A percentile compares a stretch with the other conserved stretches of the same genome.
These are phyloP conservation scores for Holothuria leucospilota DNA, from an alignment of 53 echinoderm and acorn worm genomes.

Conservation along the genomic window DNA sequence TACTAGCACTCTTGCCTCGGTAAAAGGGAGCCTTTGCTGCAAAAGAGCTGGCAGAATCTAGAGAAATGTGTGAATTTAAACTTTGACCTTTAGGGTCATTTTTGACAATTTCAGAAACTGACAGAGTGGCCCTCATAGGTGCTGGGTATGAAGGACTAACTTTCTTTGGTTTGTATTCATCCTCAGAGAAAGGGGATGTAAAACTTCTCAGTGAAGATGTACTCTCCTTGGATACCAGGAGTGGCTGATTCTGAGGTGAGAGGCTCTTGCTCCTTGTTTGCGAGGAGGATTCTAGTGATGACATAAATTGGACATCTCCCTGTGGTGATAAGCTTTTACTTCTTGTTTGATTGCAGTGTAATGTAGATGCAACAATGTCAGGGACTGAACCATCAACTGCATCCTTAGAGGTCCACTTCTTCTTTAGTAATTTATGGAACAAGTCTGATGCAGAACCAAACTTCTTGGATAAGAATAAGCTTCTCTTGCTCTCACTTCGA, in stretches of 20 bases:
- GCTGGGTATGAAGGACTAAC: slow-evolving; percentile 82
- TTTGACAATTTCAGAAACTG: slow-evolving; percentile 70
- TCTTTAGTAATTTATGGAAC: slow-evolving; percentile 78
- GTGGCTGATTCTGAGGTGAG: background rate
- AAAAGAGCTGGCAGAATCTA: slow-evolving; percentile 27
- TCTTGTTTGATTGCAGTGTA: background rate
- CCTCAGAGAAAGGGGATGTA: background rate
- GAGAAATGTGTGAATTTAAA: slow-evolving; percentile 27
- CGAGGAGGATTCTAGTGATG: background rate
- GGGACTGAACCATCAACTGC: slow-evolving; percentile 21
- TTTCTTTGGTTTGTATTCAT: slow-evolving; percentile 9
- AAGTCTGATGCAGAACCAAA: slow-evolving; percentile 94
- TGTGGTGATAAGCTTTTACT: slow-evolving; percentile 28
- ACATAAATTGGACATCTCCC: slow-evolving; percentile 4
- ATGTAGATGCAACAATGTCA: slow-evolving; percentile 15
- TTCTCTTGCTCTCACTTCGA: background rate
- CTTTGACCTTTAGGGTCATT: slow-evolving; percentile 51
- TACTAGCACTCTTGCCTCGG: slow-evolving; percentile 50
- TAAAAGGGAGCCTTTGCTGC: slow-evolving; percentile 20
- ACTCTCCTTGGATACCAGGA: background rate
- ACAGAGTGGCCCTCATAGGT: slow-evolving; percentile 88
- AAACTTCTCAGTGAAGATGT: background rate
- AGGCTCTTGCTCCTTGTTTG: background rate
- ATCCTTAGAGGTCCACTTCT: slow-evolving; percentile 46
- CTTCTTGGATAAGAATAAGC: slow-evolving; percentile 71